Conservation (phyloP, 2,888 invertebrate species). For the Leptarthrus brevirostris region DNA sequence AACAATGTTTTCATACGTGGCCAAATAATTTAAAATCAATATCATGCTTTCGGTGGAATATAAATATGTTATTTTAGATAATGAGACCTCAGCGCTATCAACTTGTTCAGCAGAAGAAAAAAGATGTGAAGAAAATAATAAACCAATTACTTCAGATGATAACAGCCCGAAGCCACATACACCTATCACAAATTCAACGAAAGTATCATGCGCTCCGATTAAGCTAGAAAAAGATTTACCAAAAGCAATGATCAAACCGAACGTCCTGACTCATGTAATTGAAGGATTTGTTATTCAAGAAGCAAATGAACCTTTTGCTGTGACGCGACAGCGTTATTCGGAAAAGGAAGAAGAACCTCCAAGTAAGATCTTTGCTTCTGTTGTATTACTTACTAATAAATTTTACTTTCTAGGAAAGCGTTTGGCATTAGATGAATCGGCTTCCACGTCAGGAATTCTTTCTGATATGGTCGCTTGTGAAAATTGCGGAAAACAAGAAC, state of each 20-base stretch:
- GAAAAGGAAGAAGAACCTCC: conserved; percentile 83
- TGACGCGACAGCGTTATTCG: conserved; percentile 73
- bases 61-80: too few relatives aligned
- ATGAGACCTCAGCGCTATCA: background rate
- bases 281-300: conserved; percentile 98
- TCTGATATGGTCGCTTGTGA: conserved; percentile 72
- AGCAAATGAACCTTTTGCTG: conserved; percentile 90
- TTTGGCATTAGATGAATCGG: conserved; percentile 59
- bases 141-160: background rate
- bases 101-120: background rate
- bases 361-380: conserved; percentile 70
- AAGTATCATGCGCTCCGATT: conserved; percentile 57
- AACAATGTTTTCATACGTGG: too few relatives aligned
- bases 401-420: conserved; percentile 61
- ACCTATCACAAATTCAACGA: too few relatives aligned
- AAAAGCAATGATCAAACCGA: conserved; percentile 94
- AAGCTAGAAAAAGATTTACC: conserved; percentile 71
- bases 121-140: background rate
- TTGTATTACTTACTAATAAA: background rate
- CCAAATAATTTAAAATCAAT: too few relatives aligned
- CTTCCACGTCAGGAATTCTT: conserved; percentile 54
- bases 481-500: conserved; percentile 76
- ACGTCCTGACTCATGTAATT: conserved; percentile 94
- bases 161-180: too few relatives aligned
- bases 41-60: too few relatives aligned